Base-by-base conservation (phyloP, 2,113 vertebrate species). In the Blennius ocellaris region DNA sequence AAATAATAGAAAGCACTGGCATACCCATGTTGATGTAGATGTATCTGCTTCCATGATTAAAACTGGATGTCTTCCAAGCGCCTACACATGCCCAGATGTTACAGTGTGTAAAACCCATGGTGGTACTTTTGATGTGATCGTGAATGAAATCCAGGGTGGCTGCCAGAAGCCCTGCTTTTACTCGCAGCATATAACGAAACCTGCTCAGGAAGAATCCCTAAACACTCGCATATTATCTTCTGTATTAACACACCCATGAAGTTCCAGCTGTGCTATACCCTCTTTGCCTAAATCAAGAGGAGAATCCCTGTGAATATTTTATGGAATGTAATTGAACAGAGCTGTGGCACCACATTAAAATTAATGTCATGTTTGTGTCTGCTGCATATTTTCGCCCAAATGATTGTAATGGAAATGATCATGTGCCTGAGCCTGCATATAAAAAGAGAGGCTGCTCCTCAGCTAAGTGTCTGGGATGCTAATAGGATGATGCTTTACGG, bases 371-470 rank as follows among this genome's bases (percentile, higher is more conserved):
- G 86, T 92, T 92, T 91, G 87, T 89, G 80, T 86, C 85, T 88
- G 81, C 83, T 44, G 84, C 85, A 87, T 83, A 88, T 87, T 88
- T 88, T 84, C 84, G 83, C 43, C 78, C 78, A 85, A 92, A 87
- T 81, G 85, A 90, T 87, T 91, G 89, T 88, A 90, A 92, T 85
- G 87, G 90, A 92, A 90, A 89, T 83, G 75, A 88, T 91, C 75
- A 82, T 84, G 78, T 78, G 84, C 73, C 81, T 78, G 81, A 87
- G 83, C 82, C 78, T 69, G 83, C 85, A 87, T 87, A 82, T 86
- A 79, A 77, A 87, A 69, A 80, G 64, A 72, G 67, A 54, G 68
- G 81, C 57, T 36, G 56, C 51, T 86, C 73, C 66, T 69, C 74
- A 54, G 71, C 71, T 83, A 79, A 83, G 70, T 84, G 84, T 83